Conservation (phyloP, 2,113 vertebrate species). For the Elachura formosa region DNA sequence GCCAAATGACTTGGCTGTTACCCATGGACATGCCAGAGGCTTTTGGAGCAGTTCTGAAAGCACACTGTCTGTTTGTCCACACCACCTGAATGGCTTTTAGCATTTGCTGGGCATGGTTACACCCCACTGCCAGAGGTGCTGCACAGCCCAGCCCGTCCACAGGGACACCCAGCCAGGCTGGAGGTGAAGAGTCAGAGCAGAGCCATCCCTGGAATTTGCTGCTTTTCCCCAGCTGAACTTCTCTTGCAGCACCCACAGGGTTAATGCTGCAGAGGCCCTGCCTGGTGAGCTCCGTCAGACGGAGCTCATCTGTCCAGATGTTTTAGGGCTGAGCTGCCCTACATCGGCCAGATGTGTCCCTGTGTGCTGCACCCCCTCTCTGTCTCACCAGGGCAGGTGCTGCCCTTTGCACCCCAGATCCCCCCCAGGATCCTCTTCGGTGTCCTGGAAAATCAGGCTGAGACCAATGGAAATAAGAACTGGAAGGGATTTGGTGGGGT, state of each 20-base stretch:
- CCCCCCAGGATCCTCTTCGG: rapidly evolving
- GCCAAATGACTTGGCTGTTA: neutral
- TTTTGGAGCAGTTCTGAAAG: neutral
- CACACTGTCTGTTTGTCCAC: rapidly evolving
- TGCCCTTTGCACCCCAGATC: rapidly evolving
- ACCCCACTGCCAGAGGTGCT: rapidly evolving
- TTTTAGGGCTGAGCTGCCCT: neutral
- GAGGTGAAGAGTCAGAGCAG: rapidly evolving
- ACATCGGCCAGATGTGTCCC: neutral
- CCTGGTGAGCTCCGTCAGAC: neutral
- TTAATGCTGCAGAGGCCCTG: neutral
- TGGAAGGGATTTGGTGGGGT: too few relatives aligned
- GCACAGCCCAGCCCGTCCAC: rapidly evolving
- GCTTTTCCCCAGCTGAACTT: neutral
- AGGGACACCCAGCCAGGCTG: neutral
- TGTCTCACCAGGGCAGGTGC: rapidly evolving
- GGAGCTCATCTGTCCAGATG: neutral
- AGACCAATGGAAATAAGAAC: neutral
- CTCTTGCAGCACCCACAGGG: rapidly evolving
- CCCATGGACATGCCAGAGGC: rapidly evolving
- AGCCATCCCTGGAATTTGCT: neutral
- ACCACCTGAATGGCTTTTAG: neutral
- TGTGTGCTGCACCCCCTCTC: rapidly evolving
- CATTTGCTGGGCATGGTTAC: rapidly evolving
- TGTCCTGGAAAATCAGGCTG: rapidly evolving